Conservation (phyloP, 1,140 invertebrate genomes). For the Lycorma delicatula region DNA sequence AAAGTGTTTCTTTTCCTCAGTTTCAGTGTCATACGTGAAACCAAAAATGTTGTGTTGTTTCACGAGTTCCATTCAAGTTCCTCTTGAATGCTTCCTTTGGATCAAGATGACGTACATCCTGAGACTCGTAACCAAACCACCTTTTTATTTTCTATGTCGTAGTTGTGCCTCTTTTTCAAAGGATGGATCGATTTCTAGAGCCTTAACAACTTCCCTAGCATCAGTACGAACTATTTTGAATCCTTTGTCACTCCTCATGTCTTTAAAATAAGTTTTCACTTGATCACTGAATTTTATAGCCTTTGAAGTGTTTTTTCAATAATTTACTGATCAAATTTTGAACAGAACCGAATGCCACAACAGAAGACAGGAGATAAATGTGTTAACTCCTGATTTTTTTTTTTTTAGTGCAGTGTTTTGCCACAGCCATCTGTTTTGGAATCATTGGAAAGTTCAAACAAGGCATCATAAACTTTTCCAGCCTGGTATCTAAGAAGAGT, state of each 20-base stretch:
- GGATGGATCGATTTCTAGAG: constrained; percentile 6
- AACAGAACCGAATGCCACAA: constrained; percentile 14
- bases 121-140: constrained; percentile 11
- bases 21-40: not conserved
- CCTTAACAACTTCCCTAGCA: constrained; percentile 15
- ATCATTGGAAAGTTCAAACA: not conserved
- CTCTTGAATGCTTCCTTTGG: constrained; percentile 6
- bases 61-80: not conserved
- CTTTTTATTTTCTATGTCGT: not conserved
- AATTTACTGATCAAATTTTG: constrained; percentile 14
- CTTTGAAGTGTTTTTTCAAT: constrained; percentile 12
- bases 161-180: not conserved
- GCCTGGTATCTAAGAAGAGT: too few relatives aligned
- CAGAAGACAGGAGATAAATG: constrained; percentile 14
- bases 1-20: not conserved
- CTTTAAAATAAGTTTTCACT: constrained; percentile 4
- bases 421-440: not conserved
- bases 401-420: constrained; percentile 5
- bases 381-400: constrained; percentile 10
- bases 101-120: constrained; percentile 8
- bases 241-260: not conserved
- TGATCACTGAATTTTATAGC: constrained; percentile 1
- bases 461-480: too few relatives aligned
- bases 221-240: constrained; percentile 8
- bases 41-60: not conserved